phyloP scores from a whole-genome alignment of 2,888 invertebrate species.

The Dendrolimus houi region DNA sequence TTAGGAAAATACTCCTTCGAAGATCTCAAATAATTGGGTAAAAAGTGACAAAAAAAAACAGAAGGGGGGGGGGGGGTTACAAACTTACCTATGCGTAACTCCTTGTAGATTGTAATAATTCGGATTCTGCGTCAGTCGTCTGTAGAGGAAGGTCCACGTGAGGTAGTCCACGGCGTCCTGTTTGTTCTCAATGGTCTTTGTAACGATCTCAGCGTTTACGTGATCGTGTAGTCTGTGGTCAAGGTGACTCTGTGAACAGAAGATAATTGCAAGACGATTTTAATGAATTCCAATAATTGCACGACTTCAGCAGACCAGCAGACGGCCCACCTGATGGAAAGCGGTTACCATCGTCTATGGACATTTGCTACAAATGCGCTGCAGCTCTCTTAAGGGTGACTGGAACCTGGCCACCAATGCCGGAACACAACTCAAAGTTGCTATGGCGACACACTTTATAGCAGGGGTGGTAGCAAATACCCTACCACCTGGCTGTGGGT shows the following conservation, averaged over 20 bases:
- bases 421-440: slow-evolving; percentile 1
- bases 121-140: slow-evolving; percentile 98
- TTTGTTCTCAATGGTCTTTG: slow-evolving; percentile 99
- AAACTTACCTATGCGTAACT: slow-evolving; percentile 84
- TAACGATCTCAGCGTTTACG: slow-evolving; percentile 99
- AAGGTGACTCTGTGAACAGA: slow-evolving; percentile 86
- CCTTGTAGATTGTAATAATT: slow-evolving; percentile 99
- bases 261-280: neutral
- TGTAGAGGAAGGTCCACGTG: slow-evolving; percentile 99
- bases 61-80: no score
- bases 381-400: neutral
- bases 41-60: no score
- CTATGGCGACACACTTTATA: no score
- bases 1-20: no score
- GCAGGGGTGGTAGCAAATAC: no score
- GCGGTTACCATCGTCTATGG: no score
- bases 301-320: no score
- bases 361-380: no score
- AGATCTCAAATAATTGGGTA: no score
- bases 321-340: no score
- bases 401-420: neutral
- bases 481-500: no score
- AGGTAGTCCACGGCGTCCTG: slow-evolving; percentile 99
- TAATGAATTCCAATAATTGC: no score
- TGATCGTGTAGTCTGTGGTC: slow-evolving; percentile 99